A percentile compares a stretch with the other conserved stretches of the same genome.
phyloP scores from a whole-genome alignment of 2,113 vertebrate genomes.

The Monopterus albus region DNA sequence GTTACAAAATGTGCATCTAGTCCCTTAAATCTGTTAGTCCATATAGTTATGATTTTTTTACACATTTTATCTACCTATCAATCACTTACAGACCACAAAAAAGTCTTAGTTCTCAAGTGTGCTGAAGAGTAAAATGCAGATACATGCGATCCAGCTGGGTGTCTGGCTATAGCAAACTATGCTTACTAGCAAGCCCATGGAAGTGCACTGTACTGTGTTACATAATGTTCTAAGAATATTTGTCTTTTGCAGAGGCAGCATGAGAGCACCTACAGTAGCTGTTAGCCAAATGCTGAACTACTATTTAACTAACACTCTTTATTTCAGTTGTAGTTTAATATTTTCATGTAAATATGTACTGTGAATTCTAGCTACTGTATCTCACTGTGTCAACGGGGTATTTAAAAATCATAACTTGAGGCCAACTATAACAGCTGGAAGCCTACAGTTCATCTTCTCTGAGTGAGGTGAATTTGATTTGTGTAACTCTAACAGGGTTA shows the following conservation, averaged over 20 bases:
- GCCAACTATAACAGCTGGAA: neutral
- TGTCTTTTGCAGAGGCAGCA: constrained; percentile 30
- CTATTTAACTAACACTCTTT: too few species aligned
- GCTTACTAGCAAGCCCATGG: constrained; percentile 31
- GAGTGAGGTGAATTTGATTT: neutral
- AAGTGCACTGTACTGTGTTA: constrained; percentile 30
- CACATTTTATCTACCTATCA: constrained; percentile 24
- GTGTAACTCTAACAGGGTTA: neutral
- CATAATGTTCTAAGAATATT: constrained; percentile 57
- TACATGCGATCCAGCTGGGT: constrained; percentile 11
- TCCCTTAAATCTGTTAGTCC: too few species aligned
- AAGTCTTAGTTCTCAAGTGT: constrained; percentile 1
- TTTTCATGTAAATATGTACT: too few species aligned
- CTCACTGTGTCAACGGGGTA: too few species aligned
- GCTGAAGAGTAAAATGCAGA: constrained; percentile 11
- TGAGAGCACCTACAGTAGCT: constrained; percentile 26
- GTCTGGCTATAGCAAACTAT: constrained; percentile 33
- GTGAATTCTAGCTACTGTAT: too few species aligned
- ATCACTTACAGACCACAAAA: constrained; percentile 40
- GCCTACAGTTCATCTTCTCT: neutral
- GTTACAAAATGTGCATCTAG: too few species aligned
- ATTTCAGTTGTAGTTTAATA: too few species aligned
- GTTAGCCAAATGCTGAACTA: too few species aligned
- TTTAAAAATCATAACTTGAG: neutral
- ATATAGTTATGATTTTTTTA: constrained; percentile 10